Evolutionary conservation across 2,888 invertebrate species (phyloP).

Genomic region (Drosophila yooni): DNA sequence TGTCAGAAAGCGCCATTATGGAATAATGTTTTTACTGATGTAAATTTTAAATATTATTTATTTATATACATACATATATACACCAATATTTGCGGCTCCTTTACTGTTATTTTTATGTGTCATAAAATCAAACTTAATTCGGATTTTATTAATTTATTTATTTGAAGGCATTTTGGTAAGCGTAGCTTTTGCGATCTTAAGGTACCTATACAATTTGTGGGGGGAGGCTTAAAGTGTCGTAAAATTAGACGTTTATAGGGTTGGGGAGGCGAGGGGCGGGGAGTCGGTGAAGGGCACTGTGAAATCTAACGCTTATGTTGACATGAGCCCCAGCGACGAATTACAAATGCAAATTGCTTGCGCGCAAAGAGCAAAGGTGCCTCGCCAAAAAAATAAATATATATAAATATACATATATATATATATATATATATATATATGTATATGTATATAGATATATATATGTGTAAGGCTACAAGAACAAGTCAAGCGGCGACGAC

Average conservation of each 20-base stretch:
- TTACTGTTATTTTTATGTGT: not conserved
- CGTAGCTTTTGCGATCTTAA: not conserved
- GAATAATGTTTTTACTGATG: not conserved
- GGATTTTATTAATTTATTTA: not conserved
- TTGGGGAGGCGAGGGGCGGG: constrained; percentile 31
- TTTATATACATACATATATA: too few relatives aligned
- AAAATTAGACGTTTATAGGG: constrained; percentile 67
- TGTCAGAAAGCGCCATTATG: not conserved
- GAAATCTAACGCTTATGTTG: constrained; percentile 73
- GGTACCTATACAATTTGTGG: not conserved
- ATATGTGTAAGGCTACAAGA: constrained; percentile 20
- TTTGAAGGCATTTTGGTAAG: not conserved
- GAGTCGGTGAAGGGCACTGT: constrained; percentile 59
- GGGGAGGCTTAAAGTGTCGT: constrained; percentile 36
- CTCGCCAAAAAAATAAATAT: constrained; percentile 3
- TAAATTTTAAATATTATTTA: too few relatives aligned
- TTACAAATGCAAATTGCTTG: constrained; percentile 80
- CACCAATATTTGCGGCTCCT: not conserved
- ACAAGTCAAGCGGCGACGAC: constrained; percentile 24
- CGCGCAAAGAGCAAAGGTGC: constrained; percentile 36
- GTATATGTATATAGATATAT: not conserved
- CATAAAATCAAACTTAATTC: not conserved
- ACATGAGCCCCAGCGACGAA: constrained; percentile 75
- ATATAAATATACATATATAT: not conserved
- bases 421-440: not conserved